Evolutionary conservation across 2,113 vertebrate genomes (phyloP).

Genomic region (Crypturellus undulatus): DNA sequence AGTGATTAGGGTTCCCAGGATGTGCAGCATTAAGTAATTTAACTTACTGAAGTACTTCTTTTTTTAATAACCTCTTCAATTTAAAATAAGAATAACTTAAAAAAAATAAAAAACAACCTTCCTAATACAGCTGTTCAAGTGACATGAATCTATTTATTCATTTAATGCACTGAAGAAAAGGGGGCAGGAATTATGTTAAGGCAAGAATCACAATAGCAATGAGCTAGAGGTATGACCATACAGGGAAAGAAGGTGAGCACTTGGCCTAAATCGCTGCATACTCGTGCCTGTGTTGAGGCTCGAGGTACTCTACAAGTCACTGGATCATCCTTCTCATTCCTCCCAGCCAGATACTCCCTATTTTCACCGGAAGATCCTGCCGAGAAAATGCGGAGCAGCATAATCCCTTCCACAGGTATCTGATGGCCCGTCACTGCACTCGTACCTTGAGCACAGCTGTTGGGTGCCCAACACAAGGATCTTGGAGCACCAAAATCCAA

Average conservation of each 20-base stretch:
- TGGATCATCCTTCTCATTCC: rapidly evolving
- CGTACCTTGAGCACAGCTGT: neutral
- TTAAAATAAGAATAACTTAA: constrained; percentile 70
- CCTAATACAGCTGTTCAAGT: constrained; percentile 62
- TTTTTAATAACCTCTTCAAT: constrained; percentile 74
- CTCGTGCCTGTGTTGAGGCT: neutral
- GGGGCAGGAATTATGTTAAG: neutral
- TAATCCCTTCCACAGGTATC: neutral
- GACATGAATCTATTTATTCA: constrained; percentile 47
- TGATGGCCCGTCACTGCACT: neutral
- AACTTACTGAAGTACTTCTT: constrained; percentile 69
- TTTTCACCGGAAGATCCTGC: neutral
- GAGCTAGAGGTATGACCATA: neutral
- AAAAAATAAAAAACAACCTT: neutral
- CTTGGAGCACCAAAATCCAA: neutral
- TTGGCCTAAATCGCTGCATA: neutral
- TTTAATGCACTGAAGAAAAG: neutral
- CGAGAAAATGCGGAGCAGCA: neutral
- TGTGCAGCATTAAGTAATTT: constrained; percentile 71
- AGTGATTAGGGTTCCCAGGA: constrained; percentile 75
- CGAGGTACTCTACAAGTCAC: neutral
- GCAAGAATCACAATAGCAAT: neutral
- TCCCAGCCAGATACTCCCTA: neutral
- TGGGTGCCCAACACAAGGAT: neutral
- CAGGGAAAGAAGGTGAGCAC: neutral